Conservation (phyloP, 2,797 vertebrate species). For the Jordanella pulchra region DNA sequence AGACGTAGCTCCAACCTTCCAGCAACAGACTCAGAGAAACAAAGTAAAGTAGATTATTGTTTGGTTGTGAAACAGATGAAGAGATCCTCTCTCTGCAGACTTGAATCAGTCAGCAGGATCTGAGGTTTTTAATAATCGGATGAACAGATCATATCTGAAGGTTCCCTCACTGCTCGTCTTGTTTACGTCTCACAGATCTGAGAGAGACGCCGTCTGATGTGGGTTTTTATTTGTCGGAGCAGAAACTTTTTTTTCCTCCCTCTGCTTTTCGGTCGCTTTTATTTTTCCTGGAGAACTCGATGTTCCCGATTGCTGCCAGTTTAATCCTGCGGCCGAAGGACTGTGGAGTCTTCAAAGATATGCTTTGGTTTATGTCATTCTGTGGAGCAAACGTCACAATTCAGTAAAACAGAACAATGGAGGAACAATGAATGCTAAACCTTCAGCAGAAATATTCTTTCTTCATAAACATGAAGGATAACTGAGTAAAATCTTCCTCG, state of each 20-base stretch:
- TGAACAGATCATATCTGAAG: slow-evolving; percentile 9
- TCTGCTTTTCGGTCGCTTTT: slow-evolving; percentile 1
- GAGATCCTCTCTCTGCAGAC: neutral
- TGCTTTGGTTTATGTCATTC: neutral
- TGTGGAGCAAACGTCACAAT: accelerated
- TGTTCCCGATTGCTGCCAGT: slow-evolving; percentile 7
- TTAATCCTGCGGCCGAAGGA: neutral
- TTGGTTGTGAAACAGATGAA: neutral
- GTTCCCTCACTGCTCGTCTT: slow-evolving; percentile 1
- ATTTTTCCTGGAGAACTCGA: neutral
- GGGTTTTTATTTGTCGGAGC: slow-evolving; percentile 19
- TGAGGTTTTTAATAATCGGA: slow-evolving; percentile 12
- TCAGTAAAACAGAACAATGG: neutral
- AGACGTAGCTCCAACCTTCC: neutral
- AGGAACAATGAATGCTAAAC: neutral
- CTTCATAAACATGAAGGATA: neutral
- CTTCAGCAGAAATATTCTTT: neutral
- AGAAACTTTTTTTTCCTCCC: neutral
- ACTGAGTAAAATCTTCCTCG: neutral
- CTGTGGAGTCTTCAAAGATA: neutral
- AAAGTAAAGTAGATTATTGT: neutral
- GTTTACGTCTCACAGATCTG: slow-evolving; percentile 33
- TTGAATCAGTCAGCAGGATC: slow-evolving; percentile 1
- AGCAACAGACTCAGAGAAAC: neutral
- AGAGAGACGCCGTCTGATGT: slow-evolving; percentile 28